Base-by-base conservation (phyloP, 2,797 vertebrate genomes). In the Microtus californicus region DNA sequence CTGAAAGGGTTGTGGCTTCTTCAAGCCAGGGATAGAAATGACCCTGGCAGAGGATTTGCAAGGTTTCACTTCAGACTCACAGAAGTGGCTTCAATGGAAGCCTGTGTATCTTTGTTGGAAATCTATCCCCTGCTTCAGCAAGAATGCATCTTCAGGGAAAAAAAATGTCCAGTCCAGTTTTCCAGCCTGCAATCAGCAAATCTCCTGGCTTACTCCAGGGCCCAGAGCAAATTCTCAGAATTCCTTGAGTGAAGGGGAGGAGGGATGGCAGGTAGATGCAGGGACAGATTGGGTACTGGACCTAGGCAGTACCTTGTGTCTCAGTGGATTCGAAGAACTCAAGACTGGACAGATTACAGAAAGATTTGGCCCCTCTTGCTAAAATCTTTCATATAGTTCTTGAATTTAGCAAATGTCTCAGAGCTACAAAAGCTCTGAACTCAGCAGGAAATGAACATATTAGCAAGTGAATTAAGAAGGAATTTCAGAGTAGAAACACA, bases 21-120 rank as follows among this genome's bases (percentile, higher is more conserved):
- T 82, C n/a, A 23, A 65, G 79, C 89, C 92, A 40, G 69, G 71
- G 81, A 97, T 93, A 97, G 48, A 92, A 97, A 95, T 29, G 65
- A 78, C 61, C 85, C 90, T 86, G 59, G 90, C 78, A 73, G 59
- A 80, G 79, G 92, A 97, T 93, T 93, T 82, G 92, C 78, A 63
- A 78, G 11, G 78, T 63, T 92, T 95, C 19, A 10, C 37, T 80
- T 86, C 63, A 91, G 93, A 93, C 51, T 90, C 95, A 90, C 67
- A 1, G 73, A 97, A 97, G 94, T 95, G 90, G 91, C 93, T 95
- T 95, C 93, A 77, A 13, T 90, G 97, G 96, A 96, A 97, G 94
- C 85, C 54, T 69, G 65, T 91, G 88, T 76, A 93, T 97, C 94
- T 97, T 89, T 87, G 95, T 51, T 40, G 65, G 92, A 96, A 96